A percentile compares a stretch with the other conserved stretches of the same genome.
These are phyloP conservation scores for Gnatocerus cornutus DNA, from an alignment of 2,888 invertebrate species.

Conservation along the genomic window DNA sequence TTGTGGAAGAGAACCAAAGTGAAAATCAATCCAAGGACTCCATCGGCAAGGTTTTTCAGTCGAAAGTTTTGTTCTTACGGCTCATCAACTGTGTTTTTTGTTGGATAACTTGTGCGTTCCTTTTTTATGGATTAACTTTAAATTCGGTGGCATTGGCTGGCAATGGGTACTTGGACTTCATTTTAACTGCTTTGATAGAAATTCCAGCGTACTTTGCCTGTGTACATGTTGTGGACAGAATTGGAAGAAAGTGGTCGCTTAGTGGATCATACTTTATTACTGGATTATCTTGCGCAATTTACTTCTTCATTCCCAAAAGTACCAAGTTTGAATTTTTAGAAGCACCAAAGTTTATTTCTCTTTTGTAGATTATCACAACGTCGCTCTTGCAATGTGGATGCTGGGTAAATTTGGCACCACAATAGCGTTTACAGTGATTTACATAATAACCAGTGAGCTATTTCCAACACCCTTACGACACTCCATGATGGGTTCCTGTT, in stretches of 20 bases:
- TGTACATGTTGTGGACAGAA: constrained; percentile 77
- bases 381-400: constrained; percentile 74
- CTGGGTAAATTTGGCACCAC: constrained; percentile 80
- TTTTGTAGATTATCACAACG: constrained; percentile 72
- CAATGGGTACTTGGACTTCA: constrained; percentile 86
- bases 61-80: constrained; percentile 73
- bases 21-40: constrained; percentile 53
- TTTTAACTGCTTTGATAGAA: constrained; percentile 79
- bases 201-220: constrained; percentile 82
- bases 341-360: background rate
- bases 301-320: constrained; percentile 76
- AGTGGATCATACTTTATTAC: constrained; percentile 78
- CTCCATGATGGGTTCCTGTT: constrained; percentile 77
- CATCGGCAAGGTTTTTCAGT: constrained; percentile 72
- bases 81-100: constrained; percentile 82
- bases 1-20: constrained; percentile 48
- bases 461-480: constrained; percentile 79
- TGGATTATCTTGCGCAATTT: constrained; percentile 75
- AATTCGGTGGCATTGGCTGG: constrained; percentile 84
- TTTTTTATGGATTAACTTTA: constrained; percentile 86
- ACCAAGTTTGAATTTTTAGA: background rate
- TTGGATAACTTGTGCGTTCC: constrained; percentile 86
- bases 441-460: constrained; percentile 80
- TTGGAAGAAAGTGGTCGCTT: constrained; percentile 78
- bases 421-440: constrained; percentile 78